Percentiles rank a stretch among this genome's conserved stretches.
Conservation (phyloP, 1,140 invertebrate species). For the Lepidurus couesii region DNA sequence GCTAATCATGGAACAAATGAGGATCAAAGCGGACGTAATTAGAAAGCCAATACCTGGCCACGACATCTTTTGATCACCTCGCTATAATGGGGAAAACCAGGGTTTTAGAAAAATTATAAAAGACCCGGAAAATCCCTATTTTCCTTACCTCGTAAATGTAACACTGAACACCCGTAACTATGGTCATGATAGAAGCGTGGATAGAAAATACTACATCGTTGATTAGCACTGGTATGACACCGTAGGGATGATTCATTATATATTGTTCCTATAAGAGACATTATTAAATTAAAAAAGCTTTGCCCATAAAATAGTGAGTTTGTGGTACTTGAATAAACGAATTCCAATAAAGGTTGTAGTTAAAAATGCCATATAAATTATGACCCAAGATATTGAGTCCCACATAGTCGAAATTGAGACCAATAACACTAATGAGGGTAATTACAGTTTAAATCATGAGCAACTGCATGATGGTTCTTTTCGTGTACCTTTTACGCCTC, state of each 20-base stretch:
- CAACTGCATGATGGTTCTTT: not conserved
- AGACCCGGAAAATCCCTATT: conserved; percentile 26
- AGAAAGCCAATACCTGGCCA: conserved; percentile 64
- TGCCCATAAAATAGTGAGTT: not conserved
- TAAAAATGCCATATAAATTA: conserved; percentile 85
- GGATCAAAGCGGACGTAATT: conserved; percentile 54
- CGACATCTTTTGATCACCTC: conserved; percentile 70
- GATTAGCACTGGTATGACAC: conserved; percentile 86
- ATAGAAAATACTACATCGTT: conserved; percentile 96
- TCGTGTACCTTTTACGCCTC: conserved; percentile 69
- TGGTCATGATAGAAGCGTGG: conserved; percentile 83
- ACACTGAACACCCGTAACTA: conserved; percentile 80
- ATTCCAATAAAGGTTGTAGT: conserved; percentile 85
- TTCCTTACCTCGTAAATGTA: conserved; percentile 80
- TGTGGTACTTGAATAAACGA: conserved; percentile 65
- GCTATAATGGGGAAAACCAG: conserved; percentile 47
- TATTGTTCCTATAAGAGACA: conserved; percentile 61
- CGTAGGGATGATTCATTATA: conserved; percentile 67
- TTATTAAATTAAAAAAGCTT: not conserved
- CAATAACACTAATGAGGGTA: conserved; percentile 72
- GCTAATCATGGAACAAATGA: conserved; percentile 63
- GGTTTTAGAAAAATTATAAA: conserved; percentile 25
- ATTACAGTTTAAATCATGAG: conserved; percentile 30
- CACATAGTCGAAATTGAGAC: conserved; percentile 94
- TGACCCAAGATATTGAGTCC: conserved; percentile 90